Conservation (phyloP, 2,113 vertebrate species). For the Emydura subglobosa region DNA sequence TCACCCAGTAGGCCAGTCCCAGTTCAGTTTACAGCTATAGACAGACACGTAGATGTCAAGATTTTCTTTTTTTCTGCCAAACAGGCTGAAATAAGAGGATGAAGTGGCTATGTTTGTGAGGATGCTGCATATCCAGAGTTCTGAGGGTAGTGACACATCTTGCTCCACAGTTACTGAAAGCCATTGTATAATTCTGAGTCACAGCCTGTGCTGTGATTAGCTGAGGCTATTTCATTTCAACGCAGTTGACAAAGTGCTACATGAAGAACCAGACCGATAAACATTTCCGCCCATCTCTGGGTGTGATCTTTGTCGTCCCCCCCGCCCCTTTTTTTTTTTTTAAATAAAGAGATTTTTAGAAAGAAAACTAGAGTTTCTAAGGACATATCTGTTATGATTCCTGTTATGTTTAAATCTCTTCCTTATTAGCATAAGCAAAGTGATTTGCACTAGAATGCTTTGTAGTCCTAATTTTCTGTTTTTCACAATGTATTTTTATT, state of each 20-base stretch:
- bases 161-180: too few relatives aligned
- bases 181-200: too few relatives aligned
- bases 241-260: too few relatives aligned
- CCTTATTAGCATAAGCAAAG: neutral
- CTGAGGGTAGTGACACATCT: too few relatives aligned
- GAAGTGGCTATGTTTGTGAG: neutral
- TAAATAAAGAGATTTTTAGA: neutral
- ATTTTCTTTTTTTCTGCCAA: neutral
- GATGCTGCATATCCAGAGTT: too few relatives aligned
- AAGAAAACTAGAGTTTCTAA: neutral
- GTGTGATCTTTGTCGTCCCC: neutral
- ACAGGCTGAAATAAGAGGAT: neutral
- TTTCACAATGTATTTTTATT: neutral
- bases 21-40: neutral
- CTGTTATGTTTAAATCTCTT: neutral
- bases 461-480: neutral
- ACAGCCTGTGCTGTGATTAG: too few relatives aligned
- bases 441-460: neutral
- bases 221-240: too few relatives aligned
- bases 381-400: neutral
- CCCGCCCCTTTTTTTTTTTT: neutral
- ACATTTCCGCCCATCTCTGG: neutral
- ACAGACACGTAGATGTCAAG: neutral
- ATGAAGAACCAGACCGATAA: too few relatives aligned
- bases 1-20: neutral